Evolutionary conservation across 2,888 invertebrate species (phyloP).

Genomic region (Campoplex capitator): DNA sequence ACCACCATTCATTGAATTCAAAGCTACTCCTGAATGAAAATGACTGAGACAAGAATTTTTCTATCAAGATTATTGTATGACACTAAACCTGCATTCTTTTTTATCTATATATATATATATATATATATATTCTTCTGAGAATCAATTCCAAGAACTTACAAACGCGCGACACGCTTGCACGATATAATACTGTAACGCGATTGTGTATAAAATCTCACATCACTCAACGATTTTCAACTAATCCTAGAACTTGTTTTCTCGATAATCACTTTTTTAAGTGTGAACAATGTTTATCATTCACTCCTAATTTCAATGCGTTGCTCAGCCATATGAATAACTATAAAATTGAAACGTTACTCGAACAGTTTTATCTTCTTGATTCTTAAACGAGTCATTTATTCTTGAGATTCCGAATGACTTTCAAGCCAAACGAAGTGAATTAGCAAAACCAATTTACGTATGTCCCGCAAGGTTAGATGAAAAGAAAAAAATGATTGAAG

Average conservation of each 20-base stretch:
- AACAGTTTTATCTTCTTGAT: background rate
- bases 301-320: background rate
- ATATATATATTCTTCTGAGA: background rate
- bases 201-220: background rate
- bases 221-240: background rate
- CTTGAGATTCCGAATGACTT: background rate
- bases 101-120: background rate
- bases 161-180: background rate
- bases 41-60: conserved; percentile 47
- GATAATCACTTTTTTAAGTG: background rate
- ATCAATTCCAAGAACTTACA: conserved; percentile 1
- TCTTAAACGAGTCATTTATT: background rate
- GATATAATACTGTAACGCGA: conserved; percentile 2
- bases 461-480: too few species aligned
- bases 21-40: conserved; percentile 59
- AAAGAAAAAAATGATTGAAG: too few species aligned
- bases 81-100: background rate
- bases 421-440: too few species aligned
- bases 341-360: background rate
- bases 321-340: background rate
- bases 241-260: background rate
- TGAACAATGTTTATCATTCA: background rate
- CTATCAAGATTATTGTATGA: conserved; percentile 24
- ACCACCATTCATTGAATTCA: conserved; percentile 62
- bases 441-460: too few species aligned